phyloP scores from a whole-genome alignment of 2,888 invertebrate genomes.

The Zygaena filipendulae region DNA sequence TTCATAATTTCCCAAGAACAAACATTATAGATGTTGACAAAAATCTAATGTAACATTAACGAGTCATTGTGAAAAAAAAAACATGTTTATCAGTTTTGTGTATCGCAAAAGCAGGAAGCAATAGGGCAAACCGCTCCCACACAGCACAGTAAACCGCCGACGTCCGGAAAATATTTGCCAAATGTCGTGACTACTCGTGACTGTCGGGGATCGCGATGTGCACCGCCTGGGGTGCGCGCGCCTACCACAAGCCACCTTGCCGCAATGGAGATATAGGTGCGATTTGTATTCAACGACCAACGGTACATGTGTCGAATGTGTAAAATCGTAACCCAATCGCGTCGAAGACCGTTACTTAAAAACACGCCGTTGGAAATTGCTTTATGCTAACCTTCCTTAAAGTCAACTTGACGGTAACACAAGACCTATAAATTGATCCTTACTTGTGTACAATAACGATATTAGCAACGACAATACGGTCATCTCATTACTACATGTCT shows the following conservation, averaged over 20 bases:
- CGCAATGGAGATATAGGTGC: slow-evolving; percentile 59
- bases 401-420: too few relatives aligned
- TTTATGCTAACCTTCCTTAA: too few relatives aligned
- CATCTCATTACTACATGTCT: slow-evolving; percentile 8
- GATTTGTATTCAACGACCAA: slow-evolving; percentile 58
- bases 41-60: slow-evolving; percentile 1
- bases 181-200: slow-evolving; percentile 68
- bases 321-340: too few relatives aligned
- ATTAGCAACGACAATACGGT: too few relatives aligned
- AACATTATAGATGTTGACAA: slow-evolving; percentile 1
- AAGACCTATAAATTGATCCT: too few relatives aligned
- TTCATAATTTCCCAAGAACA: slow-evolving; percentile 30
- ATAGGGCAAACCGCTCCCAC: slow-evolving; percentile 61
- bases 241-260: slow-evolving; percentile 32
- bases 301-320: slow-evolving; percentile 56
- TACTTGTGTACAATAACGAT: too few relatives aligned
- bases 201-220: slow-evolving; percentile 62
- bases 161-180: slow-evolving; percentile 61
- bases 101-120: slow-evolving; percentile 57
- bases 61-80: slow-evolving; percentile 24
- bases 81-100: too few relatives aligned
- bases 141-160: slow-evolving; percentile 37
- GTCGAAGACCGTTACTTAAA: slow-evolving; percentile 17
- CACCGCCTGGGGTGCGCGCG: slow-evolving; percentile 57
- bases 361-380: too few relatives aligned